These are phyloP conservation scores for Nothoprocta pentlandii DNA, from an alignment of 2,113 vertebrate genomes.

Conservation along the genomic window DNA sequence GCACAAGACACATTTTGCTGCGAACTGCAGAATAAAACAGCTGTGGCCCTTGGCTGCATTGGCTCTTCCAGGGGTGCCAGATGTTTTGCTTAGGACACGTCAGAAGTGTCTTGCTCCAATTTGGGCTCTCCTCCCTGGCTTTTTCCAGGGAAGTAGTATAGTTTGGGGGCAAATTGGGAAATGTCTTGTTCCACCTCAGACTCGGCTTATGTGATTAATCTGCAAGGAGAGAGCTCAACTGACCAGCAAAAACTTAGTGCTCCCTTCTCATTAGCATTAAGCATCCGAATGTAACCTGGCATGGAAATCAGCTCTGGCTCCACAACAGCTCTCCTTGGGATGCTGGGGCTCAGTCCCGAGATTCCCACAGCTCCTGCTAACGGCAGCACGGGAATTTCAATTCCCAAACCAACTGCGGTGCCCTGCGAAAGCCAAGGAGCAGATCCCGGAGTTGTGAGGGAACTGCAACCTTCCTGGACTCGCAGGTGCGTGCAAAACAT, in stretches of 20 bases:
- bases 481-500: no score
- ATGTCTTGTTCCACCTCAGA: background rate
- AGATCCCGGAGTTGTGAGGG: background rate
- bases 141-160: background rate
- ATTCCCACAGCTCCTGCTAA: background rate
- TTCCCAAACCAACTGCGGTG: rapidly evolving
- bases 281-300: background rate
- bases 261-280: background rate
- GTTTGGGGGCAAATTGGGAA: background rate
- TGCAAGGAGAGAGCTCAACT: background rate
- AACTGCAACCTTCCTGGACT: background rate
- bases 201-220: background rate
- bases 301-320: rapidly evolving
- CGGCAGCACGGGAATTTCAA: rapidly evolving
- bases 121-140: background rate
- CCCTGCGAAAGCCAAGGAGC: background rate
- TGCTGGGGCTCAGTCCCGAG: background rate
- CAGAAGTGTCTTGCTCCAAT: conserved; percentile 22
- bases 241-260: background rate
- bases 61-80: conserved; percentile 58
- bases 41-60: conserved; percentile 52
- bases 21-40: conserved; percentile 41
- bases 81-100: conserved; percentile 69
- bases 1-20: background rate
- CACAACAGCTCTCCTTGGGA: background rate